These are phyloP conservation scores for Champsocephalus esox DNA, from an alignment of 2,797 vertebrate genomes.

Conservation along the genomic window DNA sequence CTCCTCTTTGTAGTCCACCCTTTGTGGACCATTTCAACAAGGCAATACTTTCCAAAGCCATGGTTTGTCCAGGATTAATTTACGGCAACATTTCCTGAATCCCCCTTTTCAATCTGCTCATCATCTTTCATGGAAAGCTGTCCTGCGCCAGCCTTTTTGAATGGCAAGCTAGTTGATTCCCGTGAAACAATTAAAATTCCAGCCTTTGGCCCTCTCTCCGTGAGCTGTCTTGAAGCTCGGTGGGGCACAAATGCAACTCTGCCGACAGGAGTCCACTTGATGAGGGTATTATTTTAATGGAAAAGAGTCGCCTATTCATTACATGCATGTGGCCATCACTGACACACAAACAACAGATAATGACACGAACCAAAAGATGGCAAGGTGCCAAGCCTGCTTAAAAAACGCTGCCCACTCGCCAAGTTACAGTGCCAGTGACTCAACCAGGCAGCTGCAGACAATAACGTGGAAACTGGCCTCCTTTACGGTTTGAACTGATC, in stretches of 20 bases:
- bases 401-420: constrained; percentile 48
- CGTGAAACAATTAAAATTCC: constrained; percentile 83
- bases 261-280: constrained; percentile 75
- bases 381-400: constrained; percentile 49
- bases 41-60: constrained; percentile 68
- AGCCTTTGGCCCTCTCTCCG: constrained; percentile 64
- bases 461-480: constrained; percentile 57
- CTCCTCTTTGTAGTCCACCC: constrained; percentile 65
- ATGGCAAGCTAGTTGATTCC: constrained; percentile 72
- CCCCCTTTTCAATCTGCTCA: constrained; percentile 51
- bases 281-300: constrained; percentile 85
- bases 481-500: constrained; percentile 48
- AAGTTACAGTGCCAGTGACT: constrained; percentile 59
- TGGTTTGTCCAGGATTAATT: constrained; percentile 75
- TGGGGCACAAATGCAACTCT: constrained; percentile 58
- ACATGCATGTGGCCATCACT: constrained; percentile 71
- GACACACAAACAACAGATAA: constrained; percentile 81
- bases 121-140: constrained; percentile 52
- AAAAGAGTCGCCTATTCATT: constrained; percentile 81
- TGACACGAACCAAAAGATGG: constrained; percentile 74
- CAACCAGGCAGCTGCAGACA: constrained; percentile 66
- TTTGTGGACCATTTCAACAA: constrained; percentile 70
- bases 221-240: constrained; percentile 61
- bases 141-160: constrained; percentile 56
- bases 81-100: constrained; percentile 73